Conservation (phyloP, 2,113 vertebrate species). For the Gobius niger region DNA sequence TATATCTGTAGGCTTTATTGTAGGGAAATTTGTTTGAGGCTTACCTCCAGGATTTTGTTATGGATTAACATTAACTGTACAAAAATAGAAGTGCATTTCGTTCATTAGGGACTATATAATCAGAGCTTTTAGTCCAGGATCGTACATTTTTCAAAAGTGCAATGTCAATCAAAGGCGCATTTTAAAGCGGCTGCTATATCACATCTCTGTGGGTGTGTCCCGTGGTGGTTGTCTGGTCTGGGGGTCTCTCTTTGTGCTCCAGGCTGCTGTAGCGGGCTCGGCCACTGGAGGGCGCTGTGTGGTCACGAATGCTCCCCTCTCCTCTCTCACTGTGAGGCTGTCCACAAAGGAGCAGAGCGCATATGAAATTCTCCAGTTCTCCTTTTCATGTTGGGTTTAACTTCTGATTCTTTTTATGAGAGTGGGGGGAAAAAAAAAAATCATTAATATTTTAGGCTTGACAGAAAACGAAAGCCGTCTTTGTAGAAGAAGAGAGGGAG, state of each 20-base stretch:
- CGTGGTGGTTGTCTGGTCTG: conserved; percentile 7
- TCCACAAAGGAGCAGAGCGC: conserved; percentile 7
- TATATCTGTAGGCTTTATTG: no score
- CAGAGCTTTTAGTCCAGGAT: no score
- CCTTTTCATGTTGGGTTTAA: neutral
- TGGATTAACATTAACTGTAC: no score
- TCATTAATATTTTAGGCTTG: neutral
- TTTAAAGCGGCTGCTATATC: no score
- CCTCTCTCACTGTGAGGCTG: neutral
- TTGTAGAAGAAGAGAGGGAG: neutral
- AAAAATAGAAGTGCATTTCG: no score
- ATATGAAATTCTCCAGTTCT: conserved; percentile 9
- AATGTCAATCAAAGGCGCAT: neutral
- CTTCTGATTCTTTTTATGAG: conserved; percentile 7
- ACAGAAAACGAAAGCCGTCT: neutral
- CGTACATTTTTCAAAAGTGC: no score
- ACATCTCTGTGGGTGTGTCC: neutral
- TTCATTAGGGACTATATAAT: no score
- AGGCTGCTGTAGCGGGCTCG: neutral
- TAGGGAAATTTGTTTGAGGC: no score
- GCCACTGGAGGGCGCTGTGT: conserved; percentile 69
- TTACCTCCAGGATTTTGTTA: no score
- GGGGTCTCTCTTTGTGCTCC: neutral
- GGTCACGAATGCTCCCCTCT: conserved; percentile 51
- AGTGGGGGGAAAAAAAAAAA: neutral